These are phyloP conservation scores for Drosophila lacteicornis DNA, from an alignment of 1,140 invertebrate genomes.

Conservation along the genomic window DNA sequence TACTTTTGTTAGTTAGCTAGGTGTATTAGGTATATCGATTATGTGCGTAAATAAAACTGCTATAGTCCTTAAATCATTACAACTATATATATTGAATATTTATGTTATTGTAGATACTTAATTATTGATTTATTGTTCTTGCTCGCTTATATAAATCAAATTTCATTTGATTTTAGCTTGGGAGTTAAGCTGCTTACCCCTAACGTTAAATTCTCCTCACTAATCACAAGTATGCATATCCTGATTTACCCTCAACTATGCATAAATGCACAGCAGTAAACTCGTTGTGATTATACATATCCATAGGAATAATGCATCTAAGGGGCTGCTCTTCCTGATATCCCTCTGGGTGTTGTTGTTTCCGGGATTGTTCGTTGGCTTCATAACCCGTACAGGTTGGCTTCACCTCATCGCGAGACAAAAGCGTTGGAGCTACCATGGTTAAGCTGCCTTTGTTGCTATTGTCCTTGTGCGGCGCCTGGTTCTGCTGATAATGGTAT, in stretches of 20 bases:
- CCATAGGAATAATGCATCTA: slow-evolving; percentile 17
- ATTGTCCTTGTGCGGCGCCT: slow-evolving; percentile 17
- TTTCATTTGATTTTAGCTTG: no score
- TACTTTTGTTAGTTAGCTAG: background rate
- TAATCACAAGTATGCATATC: background rate
- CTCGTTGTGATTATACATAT: slow-evolving; percentile 7
- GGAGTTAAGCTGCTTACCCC: background rate
- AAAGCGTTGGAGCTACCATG: slow-evolving; percentile 22
- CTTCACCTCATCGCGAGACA: slow-evolving; percentile 6
- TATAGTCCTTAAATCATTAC: background rate
- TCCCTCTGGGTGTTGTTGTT: background rate
- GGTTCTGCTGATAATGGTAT: slow-evolving; percentile 58
- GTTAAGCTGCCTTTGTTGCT: slow-evolving; percentile 30
- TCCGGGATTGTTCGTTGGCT: background rate
- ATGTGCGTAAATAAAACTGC: background rate
- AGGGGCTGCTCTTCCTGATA: no score
- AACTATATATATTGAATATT: background rate
- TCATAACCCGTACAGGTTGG: slow-evolving; percentile 16
- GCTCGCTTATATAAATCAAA: background rate
- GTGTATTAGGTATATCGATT: background rate
- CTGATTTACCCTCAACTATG: background rate
- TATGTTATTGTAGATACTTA: no score
- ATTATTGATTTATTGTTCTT: background rate
- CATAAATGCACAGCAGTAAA: background rate
- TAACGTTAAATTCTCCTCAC: background rate